These are phyloP conservation scores for Callospermophilus lateralis DNA, from an alignment of 2,113 vertebrate species.

Conservation along the genomic window DNA sequence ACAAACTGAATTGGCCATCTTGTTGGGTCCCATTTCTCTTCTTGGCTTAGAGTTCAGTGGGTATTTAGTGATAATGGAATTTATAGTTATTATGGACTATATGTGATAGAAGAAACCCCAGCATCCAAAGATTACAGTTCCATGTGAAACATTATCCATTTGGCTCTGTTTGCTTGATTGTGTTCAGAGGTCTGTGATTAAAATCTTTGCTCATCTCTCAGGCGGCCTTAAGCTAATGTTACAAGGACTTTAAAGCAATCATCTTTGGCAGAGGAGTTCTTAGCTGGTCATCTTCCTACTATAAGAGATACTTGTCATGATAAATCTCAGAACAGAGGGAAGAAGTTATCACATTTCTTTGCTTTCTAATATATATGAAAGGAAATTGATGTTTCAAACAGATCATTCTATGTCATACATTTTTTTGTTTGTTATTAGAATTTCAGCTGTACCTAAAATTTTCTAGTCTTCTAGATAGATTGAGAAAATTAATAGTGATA, in stretches of 20 bases:
- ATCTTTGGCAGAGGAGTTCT: slow-evolving; percentile 63
- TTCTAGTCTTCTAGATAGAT: slow-evolving; percentile 19
- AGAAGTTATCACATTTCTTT: slow-evolving; percentile 45
- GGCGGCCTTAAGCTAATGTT: slow-evolving; percentile 58
- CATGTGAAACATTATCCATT: slow-evolving; percentile 75
- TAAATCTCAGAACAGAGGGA: slow-evolving; percentile 50
- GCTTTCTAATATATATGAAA: slow-evolving; percentile 49
- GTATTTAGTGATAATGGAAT: slow-evolving; percentile 69
- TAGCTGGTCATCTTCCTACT: slow-evolving; percentile 49
- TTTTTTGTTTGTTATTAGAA: neutral
- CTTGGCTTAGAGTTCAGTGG: slow-evolving; percentile 56
- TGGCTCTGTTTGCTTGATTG: slow-evolving; percentile 64
- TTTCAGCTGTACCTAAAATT: neutral
- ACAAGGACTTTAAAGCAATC: slow-evolving; percentile 65
- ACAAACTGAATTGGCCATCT: slow-evolving; percentile 3
- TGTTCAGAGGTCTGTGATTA: slow-evolving; percentile 75
- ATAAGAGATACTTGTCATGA: slow-evolving; percentile 51
- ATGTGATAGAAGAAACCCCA: slow-evolving; percentile 56
- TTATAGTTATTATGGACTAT: slow-evolving; percentile 62
- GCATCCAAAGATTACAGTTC: slow-evolving; percentile 60
- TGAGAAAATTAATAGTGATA: neutral
- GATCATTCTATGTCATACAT: neutral
- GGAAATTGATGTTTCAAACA: slow-evolving; percentile 41
- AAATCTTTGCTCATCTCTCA: slow-evolving; percentile 66
- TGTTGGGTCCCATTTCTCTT: slow-evolving; percentile 24